Evolutionary conservation across 2,888 invertebrate species (phyloP).

Genomic region (Pharmacophagus antenor): DNA sequence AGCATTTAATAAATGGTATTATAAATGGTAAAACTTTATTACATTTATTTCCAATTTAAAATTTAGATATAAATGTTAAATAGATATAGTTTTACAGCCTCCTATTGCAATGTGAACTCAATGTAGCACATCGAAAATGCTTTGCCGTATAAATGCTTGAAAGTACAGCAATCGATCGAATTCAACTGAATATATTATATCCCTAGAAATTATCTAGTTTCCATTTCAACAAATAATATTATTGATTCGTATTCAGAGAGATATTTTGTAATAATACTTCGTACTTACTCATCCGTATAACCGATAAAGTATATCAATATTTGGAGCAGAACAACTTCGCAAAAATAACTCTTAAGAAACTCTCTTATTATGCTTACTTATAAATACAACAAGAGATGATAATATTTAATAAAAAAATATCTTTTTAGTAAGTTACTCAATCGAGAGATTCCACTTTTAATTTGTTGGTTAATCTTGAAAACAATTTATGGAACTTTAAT

Average conservation of each 20-base stretch:
- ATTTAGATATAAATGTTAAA: no score
- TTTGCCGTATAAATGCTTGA: conserved; percentile 6
- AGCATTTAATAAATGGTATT: no score
- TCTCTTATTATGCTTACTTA: no score
- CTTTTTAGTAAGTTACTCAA: no score
- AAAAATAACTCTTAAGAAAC: conserved; percentile 47
- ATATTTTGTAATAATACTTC: conserved; percentile 42
- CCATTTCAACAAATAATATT: conserved; percentile 54
- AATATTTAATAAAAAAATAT: no score
- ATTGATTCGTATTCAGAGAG: conserved; percentile 41
- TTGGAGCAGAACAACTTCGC: conserved; percentile 26
- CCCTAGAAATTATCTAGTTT: conserved; percentile 52
- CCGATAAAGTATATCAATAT: conserved; percentile 61
- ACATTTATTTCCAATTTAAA: no score
- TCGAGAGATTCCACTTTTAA: no score
- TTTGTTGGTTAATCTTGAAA: conserved; percentile 1
- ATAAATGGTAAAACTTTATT: no score
- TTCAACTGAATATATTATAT: conserved; percentile 47
- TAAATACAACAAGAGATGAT: no score
- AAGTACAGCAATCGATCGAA: conserved; percentile 35
- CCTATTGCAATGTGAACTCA: no score
- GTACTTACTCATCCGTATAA: conserved; percentile 57
- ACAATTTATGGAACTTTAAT: not conserved
- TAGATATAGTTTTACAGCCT: no score
- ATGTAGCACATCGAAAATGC: no score